Base-by-base conservation (phyloP, 64 coral and sea anemone species). In the Astreopora myriophthalma region DNA sequence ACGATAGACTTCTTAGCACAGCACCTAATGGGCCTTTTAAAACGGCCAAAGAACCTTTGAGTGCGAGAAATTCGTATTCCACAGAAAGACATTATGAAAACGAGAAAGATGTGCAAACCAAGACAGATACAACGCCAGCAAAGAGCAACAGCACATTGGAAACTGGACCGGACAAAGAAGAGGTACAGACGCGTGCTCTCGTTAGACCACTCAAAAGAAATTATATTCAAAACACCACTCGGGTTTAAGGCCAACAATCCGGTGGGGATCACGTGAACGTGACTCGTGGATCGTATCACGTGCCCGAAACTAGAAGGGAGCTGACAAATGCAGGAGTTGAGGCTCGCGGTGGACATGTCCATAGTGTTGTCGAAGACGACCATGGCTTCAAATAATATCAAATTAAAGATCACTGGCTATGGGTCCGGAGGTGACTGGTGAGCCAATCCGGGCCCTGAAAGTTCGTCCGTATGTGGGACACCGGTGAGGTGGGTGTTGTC, bases 201-300 rank as follows among this genome's bases (percentile, higher is more conserved):
- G 22, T 37, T 4, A 65, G 57, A 37, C 24, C 32, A 64, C 32
- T 33, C 6, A 83, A 83, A 38, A 23, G 20, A 65, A 57, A 57
- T 58, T 25, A n/a, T 32, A 8, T 83, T 62, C 52, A 83, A 14
- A 83, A 64, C 34, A 83, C 58, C 28, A 83, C 79, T 64, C 79
- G 79, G 23, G 79, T 83, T 11, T 83, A 73, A 66, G 11, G 23
- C 23, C 61, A 0, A 26, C n/a, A 5, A 3, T 3, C 5, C 22
- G 9, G 6, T 24, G 4, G 24, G 24, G 61, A 64, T 6, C 20
- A 24, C 23, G 3, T 13, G 49, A 55, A 55, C 17, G 10, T 10
- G 11, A 55, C 13, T 10, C 8, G n/a, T n/a, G n/a, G n/a, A n/a
- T n/a, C n/a, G n/a, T n/a, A n/a, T n/a, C n/a, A n/a, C n/a, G n/a